Evolutionary conservation across 2,888 invertebrate genomes (phyloP).

Genomic region (Keiferia lycopersicella): DNA sequence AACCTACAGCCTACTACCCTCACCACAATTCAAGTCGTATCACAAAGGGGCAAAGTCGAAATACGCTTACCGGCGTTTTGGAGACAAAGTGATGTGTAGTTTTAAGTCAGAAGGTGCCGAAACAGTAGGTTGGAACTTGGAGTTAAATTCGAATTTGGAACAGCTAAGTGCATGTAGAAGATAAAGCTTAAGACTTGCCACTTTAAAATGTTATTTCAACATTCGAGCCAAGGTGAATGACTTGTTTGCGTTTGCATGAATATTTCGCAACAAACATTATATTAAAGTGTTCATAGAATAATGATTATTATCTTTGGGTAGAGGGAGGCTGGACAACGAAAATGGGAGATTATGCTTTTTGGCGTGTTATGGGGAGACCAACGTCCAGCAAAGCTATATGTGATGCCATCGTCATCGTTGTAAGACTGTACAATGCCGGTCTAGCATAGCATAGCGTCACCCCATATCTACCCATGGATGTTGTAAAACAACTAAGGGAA

Average conservation of each 20-base stretch:
- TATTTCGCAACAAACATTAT: not conserved
- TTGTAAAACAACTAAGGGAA: too few relatives aligned
- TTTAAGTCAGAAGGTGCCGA: conserved; percentile 35
- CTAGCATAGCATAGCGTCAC: too few relatives aligned
- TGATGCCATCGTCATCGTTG: too few relatives aligned
- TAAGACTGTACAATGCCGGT: too few relatives aligned
- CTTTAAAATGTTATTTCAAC: conserved; percentile 11
- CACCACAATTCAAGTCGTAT: conserved; percentile 25
- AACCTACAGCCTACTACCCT: conserved; percentile 3
- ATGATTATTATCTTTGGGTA: too few relatives aligned
- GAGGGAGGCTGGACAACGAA: too few relatives aligned
- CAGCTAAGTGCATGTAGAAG: conserved; percentile 27
- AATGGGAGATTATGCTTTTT: too few relatives aligned
- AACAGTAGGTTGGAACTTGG: conserved; percentile 32
- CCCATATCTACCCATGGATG: too few relatives aligned
- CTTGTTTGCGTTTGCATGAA: not conserved
- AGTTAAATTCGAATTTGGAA: conserved; percentile 41
- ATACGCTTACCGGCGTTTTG: conserved; percentile 29
- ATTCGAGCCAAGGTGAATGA: conserved; percentile 18
- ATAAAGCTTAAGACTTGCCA: conserved; percentile 5
- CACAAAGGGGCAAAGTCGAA: conserved; percentile 26
- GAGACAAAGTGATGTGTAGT: conserved; percentile 32
- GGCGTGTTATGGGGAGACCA: too few relatives aligned
- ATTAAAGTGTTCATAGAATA: too few relatives aligned
- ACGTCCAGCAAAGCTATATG: too few relatives aligned